Conservation (phyloP, 2,888 invertebrate genomes). For the Pemphredon lugubris region DNA sequence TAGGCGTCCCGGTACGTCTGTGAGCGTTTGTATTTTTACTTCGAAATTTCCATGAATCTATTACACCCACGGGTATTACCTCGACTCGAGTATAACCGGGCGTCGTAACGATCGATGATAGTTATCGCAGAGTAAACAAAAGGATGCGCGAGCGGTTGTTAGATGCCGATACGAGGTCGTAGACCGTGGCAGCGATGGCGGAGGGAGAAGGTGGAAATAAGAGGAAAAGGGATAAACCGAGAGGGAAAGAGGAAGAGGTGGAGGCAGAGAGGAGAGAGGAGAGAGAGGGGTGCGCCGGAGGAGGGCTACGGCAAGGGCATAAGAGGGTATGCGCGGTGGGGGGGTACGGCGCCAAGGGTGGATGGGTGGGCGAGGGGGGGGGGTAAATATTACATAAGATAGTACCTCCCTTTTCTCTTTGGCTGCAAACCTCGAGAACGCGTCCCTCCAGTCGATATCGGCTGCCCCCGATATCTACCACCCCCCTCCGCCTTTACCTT, state of each 20-base stretch:
- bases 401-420: slow-evolving; percentile 70
- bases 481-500: slow-evolving; percentile 38
- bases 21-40: slow-evolving; percentile 31
- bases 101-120: slow-evolving; percentile 64
- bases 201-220: slow-evolving; percentile 28
- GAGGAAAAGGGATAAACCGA: slow-evolving; percentile 11
- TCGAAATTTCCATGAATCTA: slow-evolving; percentile 51
- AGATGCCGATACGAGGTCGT: slow-evolving; percentile 64
- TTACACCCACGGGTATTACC: slow-evolving; percentile 46
- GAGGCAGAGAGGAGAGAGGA: slow-evolving; percentile 13
- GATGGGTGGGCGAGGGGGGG: too few relatives aligned
- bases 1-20: too few relatives aligned
- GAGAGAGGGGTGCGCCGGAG: slow-evolving; percentile 22
- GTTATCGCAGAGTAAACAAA: slow-evolving; percentile 71
- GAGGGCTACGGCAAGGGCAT: slow-evolving; percentile 27
- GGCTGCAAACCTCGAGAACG: slow-evolving; percentile 62
- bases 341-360: slow-evolving; percentile 25
- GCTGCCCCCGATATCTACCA: slow-evolving; percentile 70
- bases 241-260: slow-evolving; percentile 26
- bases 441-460: slow-evolving; percentile 73
- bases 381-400: slow-evolving; percentile 76
- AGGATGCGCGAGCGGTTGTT: slow-evolving; percentile 66
- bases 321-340: slow-evolving; percentile 41
- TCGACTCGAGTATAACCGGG: slow-evolving; percentile 31
- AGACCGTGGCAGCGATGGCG: slow-evolving; percentile 48